Evolutionary conservation across 2,797 vertebrate species (phyloP).

Genomic region (Crenichthys baileyi): DNA sequence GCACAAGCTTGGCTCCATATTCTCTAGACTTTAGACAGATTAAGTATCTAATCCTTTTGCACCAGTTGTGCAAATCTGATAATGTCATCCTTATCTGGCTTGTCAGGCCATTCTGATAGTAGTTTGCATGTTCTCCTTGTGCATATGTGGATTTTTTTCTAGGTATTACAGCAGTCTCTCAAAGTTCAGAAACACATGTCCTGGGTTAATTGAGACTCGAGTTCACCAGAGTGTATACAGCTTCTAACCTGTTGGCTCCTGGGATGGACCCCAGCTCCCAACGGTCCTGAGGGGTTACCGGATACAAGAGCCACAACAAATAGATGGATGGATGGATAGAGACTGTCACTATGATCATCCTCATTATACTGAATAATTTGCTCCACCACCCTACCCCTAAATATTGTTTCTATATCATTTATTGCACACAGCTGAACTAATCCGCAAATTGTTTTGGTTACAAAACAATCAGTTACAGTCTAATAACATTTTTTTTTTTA

Average conservation of each 20-base stretch:
- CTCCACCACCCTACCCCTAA: no score
- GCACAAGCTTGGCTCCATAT: neutral
- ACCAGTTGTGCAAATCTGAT: neutral
- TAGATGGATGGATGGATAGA: neutral
- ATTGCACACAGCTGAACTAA: neutral
- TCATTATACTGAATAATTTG: neutral
- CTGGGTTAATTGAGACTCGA: neutral
- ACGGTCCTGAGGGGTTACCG: neutral
- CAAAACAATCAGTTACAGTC: no score
- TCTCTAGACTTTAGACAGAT: conserved; percentile 1
- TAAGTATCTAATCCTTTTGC: neutral
- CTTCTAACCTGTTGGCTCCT: no score
- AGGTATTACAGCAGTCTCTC: neutral
- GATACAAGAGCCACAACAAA: neutral
- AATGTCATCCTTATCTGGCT: neutral
- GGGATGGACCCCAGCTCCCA: neutral
- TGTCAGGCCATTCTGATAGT: neutral
- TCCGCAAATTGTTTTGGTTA: neutral
- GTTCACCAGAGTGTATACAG: no score
- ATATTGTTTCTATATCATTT: neutral
- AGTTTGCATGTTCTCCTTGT: neutral
- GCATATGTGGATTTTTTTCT: no score
- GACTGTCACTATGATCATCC: neutral
- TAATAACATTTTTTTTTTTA: neutral
- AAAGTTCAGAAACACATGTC: neutral